Base-by-base conservation (phyloP, 1,140 invertebrate species). In the Geopemphigus sp. region DNA sequence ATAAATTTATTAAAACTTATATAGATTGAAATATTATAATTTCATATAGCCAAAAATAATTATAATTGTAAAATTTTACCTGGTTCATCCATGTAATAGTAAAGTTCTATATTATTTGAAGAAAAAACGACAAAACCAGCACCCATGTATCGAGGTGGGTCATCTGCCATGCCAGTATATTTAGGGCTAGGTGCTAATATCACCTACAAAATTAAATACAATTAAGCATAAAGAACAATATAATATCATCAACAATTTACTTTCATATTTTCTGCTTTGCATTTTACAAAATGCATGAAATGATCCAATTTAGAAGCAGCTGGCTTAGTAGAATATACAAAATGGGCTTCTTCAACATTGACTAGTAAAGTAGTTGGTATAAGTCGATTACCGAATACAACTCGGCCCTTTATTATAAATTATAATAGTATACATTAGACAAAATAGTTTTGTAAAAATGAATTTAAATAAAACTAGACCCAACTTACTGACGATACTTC, bases 81-180 rank as follows among this genome's bases (percentile, higher is more conserved):
- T 57, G 96, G 92, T 86, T 98, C 95, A 86, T 98, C 96, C 93
- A 97, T 95, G 83, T 97, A 98, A 85, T 95, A 97, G 86, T 98
- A 98, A 32, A 98, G 87, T 84, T 98, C 94, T 82, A 98, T 92
- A 84, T 94, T 92, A 85, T 97, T 98, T 5, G 95, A 96, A 84
- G 96, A 96, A 86, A 98, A 90, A 12, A 99, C 90, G 12, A 98
- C 96, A 87, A 99, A 99, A 5, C 97, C 97, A 87, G 98, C 95
- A 24, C 96, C 96, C 96, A 99, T 99, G 83, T 94, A 97, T 53
- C 97, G 86, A 3, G 97, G 97, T 5, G 97, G 96, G 84, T 98
- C 96, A 87, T 98, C 96, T 4, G 93, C 90, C 87, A 96, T 90
- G 5, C 95, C 95, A 3, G 92, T 95, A 85, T 97, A 98, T 84